Conservation (phyloP, 2,888 invertebrate species). For the Drosophila mimetica region DNA sequence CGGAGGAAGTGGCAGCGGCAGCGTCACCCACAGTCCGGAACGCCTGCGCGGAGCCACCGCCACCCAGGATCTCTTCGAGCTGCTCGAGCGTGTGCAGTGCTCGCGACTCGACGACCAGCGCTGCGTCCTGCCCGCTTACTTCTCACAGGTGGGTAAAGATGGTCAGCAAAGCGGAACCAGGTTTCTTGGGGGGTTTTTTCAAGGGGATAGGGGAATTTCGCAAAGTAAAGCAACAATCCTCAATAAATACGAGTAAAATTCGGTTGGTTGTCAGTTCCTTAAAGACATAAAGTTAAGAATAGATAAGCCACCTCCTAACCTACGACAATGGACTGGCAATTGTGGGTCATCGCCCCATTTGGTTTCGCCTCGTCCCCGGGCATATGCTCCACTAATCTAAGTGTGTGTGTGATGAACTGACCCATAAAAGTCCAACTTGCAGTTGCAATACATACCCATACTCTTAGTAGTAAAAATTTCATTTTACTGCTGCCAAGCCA, state of each 20-base stretch:
- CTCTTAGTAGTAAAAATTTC: constrained; percentile 52
- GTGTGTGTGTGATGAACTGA: constrained; percentile 44
- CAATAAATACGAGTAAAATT: no score
- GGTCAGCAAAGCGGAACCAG: constrained; percentile 13
- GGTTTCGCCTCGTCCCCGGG: constrained; percentile 34
- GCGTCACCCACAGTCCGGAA: constrained; percentile 84
- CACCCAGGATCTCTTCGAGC: constrained; percentile 93
- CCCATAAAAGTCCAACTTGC: constrained; percentile 65
- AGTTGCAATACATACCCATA: constrained; percentile 26
- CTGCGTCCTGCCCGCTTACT: constrained; percentile 96
- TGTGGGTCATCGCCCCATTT: constrained; percentile 28
- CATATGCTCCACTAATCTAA: constrained; percentile 65
- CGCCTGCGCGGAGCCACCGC: constrained; percentile 85
- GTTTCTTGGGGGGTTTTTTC: neutral
- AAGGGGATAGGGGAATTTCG: no score
- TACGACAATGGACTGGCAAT: constrained; percentile 46
- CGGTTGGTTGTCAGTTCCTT: no score
- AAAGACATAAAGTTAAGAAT: no score
- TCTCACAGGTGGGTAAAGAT: constrained; percentile 90
- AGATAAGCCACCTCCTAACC: constrained; percentile 45
- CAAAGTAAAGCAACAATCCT: no score
- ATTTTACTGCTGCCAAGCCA: constrained; percentile 50
- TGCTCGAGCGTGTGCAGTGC: constrained; percentile 97
- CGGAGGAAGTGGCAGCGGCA: constrained; percentile 63
- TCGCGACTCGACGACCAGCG: constrained; percentile 98